Evolutionary conservation across 2,113 vertebrate genomes (phyloP).

Genomic region (Oreochromis spilurus): DNA sequence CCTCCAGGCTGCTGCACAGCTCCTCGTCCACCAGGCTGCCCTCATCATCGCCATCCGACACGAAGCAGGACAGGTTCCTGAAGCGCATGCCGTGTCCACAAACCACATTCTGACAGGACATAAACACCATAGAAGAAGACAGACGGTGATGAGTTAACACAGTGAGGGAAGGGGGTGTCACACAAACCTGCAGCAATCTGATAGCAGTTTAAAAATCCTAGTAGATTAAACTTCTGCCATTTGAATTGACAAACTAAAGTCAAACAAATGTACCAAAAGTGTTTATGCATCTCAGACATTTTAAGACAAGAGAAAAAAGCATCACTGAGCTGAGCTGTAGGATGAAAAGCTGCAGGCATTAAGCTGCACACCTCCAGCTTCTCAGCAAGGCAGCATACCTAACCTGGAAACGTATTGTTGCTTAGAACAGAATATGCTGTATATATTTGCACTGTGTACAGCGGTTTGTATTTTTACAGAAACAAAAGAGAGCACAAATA

Average conservation of each 20-base stretch:
- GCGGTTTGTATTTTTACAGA: not conserved
- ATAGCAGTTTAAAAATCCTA: not conserved
- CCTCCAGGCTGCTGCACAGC: conserved; percentile 83
- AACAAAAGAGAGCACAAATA: not conserved
- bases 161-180: not conserved
- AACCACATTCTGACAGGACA: conserved; percentile 73
- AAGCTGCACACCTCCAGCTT: not conserved
- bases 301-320: not conserved
- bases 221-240: not conserved
- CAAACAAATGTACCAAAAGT: not conserved
- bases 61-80: conserved; percentile 90
- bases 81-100: conserved; percentile 86
- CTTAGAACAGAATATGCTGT: not conserved
- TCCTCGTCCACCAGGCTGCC: conserved; percentile 88
- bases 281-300: rapidly evolving
- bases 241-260: not conserved
- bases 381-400: not conserved
- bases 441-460: not conserved
- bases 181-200: not conserved
- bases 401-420: not conserved
- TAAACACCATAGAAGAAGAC: not conserved
- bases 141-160: not conserved
- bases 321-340: not conserved
- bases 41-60: conserved; percentile 82
- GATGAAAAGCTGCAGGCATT: not conserved